Base-by-base conservation (phyloP, 2,797 vertebrate genomes). In the Microcaecilia unicolor region DNA sequence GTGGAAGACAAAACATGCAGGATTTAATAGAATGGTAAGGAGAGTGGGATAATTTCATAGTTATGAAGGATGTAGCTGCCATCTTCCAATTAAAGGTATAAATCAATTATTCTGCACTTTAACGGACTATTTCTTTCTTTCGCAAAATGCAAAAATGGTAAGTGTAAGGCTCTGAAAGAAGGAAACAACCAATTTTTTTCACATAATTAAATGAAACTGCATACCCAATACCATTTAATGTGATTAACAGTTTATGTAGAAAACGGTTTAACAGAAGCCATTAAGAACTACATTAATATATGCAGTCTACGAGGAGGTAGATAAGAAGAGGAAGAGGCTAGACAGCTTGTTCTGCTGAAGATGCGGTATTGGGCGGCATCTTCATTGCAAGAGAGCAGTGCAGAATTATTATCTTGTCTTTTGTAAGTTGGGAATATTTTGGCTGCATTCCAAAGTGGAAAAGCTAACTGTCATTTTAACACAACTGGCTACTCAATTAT, bases 161-260 rank as follows among this genome's bases (percentile, higher is more conserved):
- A 20, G 30, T 34, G 33, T 17, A 21, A 29, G 0, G 0, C 37
- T 55, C 31, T 44, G 23, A 43, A 45, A 60, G 54, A 62, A 54
- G 54, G 49, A 66, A 64, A 60, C 31, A 55, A 67, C 45, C 41
- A 12, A n/a, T 18, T 40, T 43, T 50, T 70, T 70, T 48, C 24
- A 34, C 3, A 1, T 51, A 66, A 73, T 70, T 74, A 65, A 68
- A 61, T 70, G 53, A 70, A 74, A 67, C 62, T 64, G 42, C 48
- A 37, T 63, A 55, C 61, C 60, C 30, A 21, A 59, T 70, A 64
- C 40, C 36, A 64, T 63, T 70, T 59, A 64, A 54, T 49, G 50
- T 72, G 64, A 74, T 63, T 54, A 77, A 67, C 55, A 61, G 44
- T 53, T n/a, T 37, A 22, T 13, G 40, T 25, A 43, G 54, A 24